phyloP scores from a whole-genome alignment of 2,113 vertebrate species.

The Ginglymostoma cirratum region DNA sequence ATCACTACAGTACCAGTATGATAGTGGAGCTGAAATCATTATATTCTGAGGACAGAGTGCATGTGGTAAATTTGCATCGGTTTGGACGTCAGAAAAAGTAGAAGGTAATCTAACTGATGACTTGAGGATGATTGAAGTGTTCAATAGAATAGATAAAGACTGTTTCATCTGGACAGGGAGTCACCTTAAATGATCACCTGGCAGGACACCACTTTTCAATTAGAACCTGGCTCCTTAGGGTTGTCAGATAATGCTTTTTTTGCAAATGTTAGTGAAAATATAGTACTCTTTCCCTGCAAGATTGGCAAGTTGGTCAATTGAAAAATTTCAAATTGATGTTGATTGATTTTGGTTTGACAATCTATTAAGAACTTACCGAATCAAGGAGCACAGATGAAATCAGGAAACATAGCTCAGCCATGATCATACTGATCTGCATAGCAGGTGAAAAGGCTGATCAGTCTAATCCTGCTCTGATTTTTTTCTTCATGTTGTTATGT shows the following conservation, averaged over 20 bases:
- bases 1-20: background rate
- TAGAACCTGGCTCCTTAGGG: background rate
- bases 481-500: background rate
- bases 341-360: background rate
- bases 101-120: background rate
- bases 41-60: background rate
- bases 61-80: background rate
- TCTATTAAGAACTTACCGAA: background rate
- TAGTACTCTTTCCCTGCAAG: background rate
- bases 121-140: background rate
- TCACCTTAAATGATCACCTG: background rate
- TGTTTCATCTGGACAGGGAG: background rate
- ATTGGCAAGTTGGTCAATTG: background rate
- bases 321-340: background rate
- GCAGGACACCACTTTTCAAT: background rate
- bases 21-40: background rate
- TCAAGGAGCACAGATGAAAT: background rate
- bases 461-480: background rate
- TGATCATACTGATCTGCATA: background rate
- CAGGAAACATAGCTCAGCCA: background rate
- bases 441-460: background rate
- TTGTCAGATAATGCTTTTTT: background rate
- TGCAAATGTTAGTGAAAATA: background rate
- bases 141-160: background rate
- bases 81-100: background rate